Percentiles rank a stretch among this genome's conserved stretches.
Conservation (phyloP, 2,113 vertebrate species). For the Phylloscopus trochiloides region DNA sequence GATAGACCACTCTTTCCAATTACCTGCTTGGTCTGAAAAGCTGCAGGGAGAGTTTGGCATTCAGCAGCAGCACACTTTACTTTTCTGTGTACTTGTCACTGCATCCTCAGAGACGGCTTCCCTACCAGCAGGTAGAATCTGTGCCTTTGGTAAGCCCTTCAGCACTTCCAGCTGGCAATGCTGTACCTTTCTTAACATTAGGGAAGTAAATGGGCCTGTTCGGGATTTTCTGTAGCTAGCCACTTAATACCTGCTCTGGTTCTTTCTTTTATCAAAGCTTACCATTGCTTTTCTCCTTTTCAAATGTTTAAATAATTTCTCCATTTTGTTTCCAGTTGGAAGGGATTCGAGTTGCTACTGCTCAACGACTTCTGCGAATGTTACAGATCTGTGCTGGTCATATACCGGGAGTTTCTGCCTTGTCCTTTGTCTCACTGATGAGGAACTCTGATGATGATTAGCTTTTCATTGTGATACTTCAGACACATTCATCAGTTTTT, state of each 20-base stretch:
- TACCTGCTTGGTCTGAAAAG: not conserved
- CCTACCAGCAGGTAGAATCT: not conserved
- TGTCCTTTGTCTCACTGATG: slow-evolving; percentile 68
- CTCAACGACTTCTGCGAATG: slow-evolving; percentile 71
- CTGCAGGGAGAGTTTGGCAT: not conserved
- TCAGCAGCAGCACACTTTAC: not conserved
- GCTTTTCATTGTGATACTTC: not conserved
- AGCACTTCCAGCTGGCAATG: not conserved
- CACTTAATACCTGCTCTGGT: not conserved
- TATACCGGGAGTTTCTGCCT: slow-evolving; percentile 65
- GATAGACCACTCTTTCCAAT: not conserved
- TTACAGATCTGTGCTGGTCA: slow-evolving; percentile 74
- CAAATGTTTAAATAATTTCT: not conserved
- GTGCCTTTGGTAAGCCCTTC: not conserved
- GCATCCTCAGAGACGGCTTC: not conserved
- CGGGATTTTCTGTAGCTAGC: not conserved
- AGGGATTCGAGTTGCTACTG: slow-evolving; percentile 21
- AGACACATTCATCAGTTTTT: not conserved
- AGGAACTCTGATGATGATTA: slow-evolving; percentile 4
- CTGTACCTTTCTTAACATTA: not conserved
- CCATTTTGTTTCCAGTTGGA: slow-evolving; percentile 57
- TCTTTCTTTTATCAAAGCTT: not conserved
- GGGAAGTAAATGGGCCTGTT: not conserved
- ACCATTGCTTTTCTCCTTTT: not conserved
- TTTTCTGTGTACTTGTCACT: not conserved